Conservation (phyloP, 1,140 invertebrate species). For the Sesamia nonagrioides region DNA sequence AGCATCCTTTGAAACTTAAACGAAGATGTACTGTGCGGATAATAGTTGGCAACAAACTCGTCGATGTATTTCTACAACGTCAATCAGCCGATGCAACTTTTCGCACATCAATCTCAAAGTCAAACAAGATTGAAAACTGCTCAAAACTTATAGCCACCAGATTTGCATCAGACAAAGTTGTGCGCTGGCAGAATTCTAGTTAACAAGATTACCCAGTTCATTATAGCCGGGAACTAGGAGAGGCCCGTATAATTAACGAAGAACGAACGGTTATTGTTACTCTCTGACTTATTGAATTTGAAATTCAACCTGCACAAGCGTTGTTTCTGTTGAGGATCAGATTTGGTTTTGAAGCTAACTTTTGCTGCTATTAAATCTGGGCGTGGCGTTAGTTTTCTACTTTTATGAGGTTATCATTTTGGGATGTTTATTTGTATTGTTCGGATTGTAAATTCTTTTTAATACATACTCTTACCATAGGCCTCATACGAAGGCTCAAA, state of each 20-base stretch:
- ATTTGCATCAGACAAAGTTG: slow-evolving; percentile 52
- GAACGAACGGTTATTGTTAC: slow-evolving; percentile 44
- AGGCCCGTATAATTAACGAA: slow-evolving; percentile 50
- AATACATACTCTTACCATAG: too few relatives aligned
- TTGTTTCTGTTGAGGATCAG: neutral
- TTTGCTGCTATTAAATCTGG: neutral
- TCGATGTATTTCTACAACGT: neutral
- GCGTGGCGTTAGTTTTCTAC: neutral
- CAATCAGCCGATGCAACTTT: slow-evolving; percentile 9
- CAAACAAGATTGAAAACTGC: slow-evolving; percentile 23
- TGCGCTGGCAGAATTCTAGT: slow-evolving; percentile 47
- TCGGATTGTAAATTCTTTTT: too few relatives aligned
- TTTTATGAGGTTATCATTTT: neutral
- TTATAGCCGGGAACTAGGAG: slow-evolving; percentile 45
- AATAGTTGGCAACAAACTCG: neutral
- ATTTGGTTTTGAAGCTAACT: neutral
- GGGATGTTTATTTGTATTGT: too few relatives aligned
- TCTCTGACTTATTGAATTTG: slow-evolving; percentile 44
- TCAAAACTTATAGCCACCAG: slow-evolving; percentile 35
- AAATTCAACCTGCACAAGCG: slow-evolving; percentile 18
- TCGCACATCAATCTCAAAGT: slow-evolving; percentile 25
- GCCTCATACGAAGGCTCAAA: too few relatives aligned
- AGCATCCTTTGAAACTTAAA: too few relatives aligned
- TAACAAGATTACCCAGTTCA: slow-evolving; percentile 54
- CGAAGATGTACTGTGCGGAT: too few relatives aligned